These are phyloP conservation scores for Saimiri boliviensis DNA, from an alignment of 2,113 vertebrate species.

Conservation along the genomic window DNA sequence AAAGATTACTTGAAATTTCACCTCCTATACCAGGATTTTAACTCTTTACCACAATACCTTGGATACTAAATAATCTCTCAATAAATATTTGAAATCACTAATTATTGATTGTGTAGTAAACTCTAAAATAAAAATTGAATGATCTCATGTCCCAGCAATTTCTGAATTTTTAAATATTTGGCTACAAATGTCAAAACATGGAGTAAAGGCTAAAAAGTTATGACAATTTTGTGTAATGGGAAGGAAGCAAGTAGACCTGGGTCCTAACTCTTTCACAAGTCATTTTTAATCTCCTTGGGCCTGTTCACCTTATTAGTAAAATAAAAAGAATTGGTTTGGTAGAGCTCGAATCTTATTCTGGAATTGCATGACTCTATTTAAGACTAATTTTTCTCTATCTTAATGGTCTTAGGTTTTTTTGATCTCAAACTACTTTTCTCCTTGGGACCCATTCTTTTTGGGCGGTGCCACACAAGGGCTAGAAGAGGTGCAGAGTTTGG, in stretches of 20 bases:
- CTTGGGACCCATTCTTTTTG: not conserved
- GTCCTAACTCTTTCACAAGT: not conserved
- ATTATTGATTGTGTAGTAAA: not conserved
- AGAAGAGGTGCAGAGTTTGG: not conserved
- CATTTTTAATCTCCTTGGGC: not conserved
- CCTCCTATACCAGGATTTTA: not conserved
- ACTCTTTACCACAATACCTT: not conserved
- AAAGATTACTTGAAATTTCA: conserved; percentile 39
- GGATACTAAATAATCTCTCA: not conserved
- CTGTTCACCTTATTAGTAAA: not conserved
- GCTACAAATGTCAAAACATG: not conserved
- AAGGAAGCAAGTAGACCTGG: not conserved
- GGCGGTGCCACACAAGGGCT: not conserved
- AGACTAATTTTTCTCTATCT: not conserved
- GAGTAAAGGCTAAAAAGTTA: not conserved
- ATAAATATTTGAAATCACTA: conserved; percentile 23
- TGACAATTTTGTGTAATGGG: not conserved
- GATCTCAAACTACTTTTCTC: not conserved
- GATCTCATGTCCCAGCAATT: not conserved
- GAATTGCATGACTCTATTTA: not conserved
- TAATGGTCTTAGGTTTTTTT: not conserved
- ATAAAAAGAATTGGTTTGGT: not conserved
- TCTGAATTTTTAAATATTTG: conserved; percentile 18
- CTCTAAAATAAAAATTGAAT: not conserved
- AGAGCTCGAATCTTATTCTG: not conserved